These are phyloP conservation scores for Leucophenga maculata DNA, from an alignment of 2,888 invertebrate species.

Conservation along the genomic window DNA sequence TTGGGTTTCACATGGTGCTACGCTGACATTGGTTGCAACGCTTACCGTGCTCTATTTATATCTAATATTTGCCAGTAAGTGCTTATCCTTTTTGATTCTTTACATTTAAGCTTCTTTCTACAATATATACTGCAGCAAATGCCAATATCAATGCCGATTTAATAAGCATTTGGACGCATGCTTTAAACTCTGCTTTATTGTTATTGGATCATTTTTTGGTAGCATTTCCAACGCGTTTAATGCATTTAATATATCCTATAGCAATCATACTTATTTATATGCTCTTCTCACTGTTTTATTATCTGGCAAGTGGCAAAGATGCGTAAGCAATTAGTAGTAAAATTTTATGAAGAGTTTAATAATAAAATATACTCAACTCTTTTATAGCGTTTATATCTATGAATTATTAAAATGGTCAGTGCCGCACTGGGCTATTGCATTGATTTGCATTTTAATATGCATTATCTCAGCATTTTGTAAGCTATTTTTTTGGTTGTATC, in stretches of 20 bases:
- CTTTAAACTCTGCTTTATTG: slow-evolving; percentile 82
- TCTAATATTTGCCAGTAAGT: slow-evolving; percentile 60
- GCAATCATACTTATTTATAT: slow-evolving; percentile 74
- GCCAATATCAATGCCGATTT: slow-evolving; percentile 42
- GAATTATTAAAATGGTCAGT: slow-evolving; percentile 82
- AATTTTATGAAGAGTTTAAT: slow-evolving; percentile 44
- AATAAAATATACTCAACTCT: not conserved
- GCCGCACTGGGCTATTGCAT: slow-evolving; percentile 72
- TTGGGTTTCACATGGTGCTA: slow-evolving; percentile 80
- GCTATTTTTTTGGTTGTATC: slow-evolving; percentile 56
- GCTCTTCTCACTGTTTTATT: slow-evolving; percentile 76
- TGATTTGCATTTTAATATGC: slow-evolving; percentile 50
- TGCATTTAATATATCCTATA: slow-evolving; percentile 78
- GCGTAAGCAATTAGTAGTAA: no score
- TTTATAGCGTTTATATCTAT: slow-evolving; percentile 79
- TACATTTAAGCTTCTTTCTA: not conserved
- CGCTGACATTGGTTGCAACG: slow-evolving; percentile 78
- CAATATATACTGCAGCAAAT: slow-evolving; percentile 39
- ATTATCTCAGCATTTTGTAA: slow-evolving; percentile 50
- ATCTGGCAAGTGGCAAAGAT: slow-evolving; percentile 74
- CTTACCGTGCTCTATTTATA: slow-evolving; percentile 84
- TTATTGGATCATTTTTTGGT: slow-evolving; percentile 80
- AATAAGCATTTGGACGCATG: slow-evolving; percentile 77
- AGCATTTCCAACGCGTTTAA: slow-evolving; percentile 79
- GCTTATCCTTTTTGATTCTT: not conserved